Conservation (phyloP, 2,888 invertebrate species). For the Chrysotoxum bicinctum region DNA sequence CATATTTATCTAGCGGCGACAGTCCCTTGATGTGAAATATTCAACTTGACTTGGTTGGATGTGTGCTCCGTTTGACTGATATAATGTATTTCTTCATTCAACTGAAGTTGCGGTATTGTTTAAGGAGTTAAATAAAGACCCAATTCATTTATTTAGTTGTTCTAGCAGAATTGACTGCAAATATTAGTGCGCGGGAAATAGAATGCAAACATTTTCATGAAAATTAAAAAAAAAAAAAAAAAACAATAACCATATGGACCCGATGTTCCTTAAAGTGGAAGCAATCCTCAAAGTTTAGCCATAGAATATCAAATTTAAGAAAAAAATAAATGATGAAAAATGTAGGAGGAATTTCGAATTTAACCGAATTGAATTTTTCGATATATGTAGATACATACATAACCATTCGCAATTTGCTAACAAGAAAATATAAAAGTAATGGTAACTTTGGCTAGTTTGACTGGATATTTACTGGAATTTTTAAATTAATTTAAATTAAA, state of each 20-base stretch:
- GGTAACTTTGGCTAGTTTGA: no score
- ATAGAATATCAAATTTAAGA: no score
- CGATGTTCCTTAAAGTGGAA: neutral
- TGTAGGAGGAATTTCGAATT: no score
- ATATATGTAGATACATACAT: no score
- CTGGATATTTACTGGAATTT: no score
- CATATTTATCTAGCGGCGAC: slow-evolving; percentile 20
- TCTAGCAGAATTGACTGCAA: neutral
- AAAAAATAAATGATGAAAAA: no score
- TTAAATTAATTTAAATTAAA: no score
- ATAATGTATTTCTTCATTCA: slow-evolving; percentile 21
- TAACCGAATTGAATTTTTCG: no score
- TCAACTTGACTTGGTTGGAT: slow-evolving; percentile 15
- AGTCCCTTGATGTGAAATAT: slow-evolving; percentile 44
- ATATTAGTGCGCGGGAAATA: neutral
- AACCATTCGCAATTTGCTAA: no score
- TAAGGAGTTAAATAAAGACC: slow-evolving; percentile 1
- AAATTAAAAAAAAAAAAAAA: no score
- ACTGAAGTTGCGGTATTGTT: slow-evolving; percentile 2
- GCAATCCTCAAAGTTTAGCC: neutral
- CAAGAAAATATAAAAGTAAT: no score
- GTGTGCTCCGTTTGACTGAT: slow-evolving; percentile 19
- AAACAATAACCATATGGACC: neutral
- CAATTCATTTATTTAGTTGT: slow-evolving; percentile 12
- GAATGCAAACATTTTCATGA: neutral